Evolutionary conservation across 2,888 invertebrate genomes (phyloP), one percentile per base, ranked within the genome.

Genomic region (Aspidapion aeneum): DNA sequence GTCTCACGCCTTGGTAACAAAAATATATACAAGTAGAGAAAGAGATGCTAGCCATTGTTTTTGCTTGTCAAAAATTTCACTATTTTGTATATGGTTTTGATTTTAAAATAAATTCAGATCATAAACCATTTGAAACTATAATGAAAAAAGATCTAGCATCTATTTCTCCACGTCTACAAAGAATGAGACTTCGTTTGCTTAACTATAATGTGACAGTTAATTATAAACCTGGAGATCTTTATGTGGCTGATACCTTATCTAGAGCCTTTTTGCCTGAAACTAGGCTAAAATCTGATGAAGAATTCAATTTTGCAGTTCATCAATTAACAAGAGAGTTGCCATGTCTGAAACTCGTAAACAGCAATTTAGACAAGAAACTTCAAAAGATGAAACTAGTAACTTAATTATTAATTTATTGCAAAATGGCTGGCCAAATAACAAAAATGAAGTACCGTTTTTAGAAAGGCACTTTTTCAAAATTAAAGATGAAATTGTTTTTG

Each of bases 11-110:
- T 35, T 68, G 71, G 21, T 74, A 77, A 62, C 67, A 72, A 63
- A 75, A 71, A 49, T 77, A 75, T 68, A 69, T 75, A 2, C 77
- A 80, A 69, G 77, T 80, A 5, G 77, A 79, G 68, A 78, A 78
- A 64, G 76, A 79, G 66, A 61, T 75, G 1, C 66, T 78, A 55
- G 75, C 76, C 21, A 67, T 67, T 48, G 57, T 62, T 9, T 66
- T 66, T 60, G 62, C 75, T 2, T 71, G 70, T 51, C 66, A 72
- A 61, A 75, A 75, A 65, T 78, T 78, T 68, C 74, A 62, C n/a
- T 48, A 48, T 48, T 48, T 48, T 12, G n/a, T 62, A 62, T 52
- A 52, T 52, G 52, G 52, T 7, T 3, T 18, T 52, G 5, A 52
- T 18, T 5, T 52, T 52, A n/a, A 5, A 5, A 52, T 76, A 68